Evolutionary conservation across 2,888 invertebrate species (phyloP).

Genomic region (Drosophila formosana): DNA sequence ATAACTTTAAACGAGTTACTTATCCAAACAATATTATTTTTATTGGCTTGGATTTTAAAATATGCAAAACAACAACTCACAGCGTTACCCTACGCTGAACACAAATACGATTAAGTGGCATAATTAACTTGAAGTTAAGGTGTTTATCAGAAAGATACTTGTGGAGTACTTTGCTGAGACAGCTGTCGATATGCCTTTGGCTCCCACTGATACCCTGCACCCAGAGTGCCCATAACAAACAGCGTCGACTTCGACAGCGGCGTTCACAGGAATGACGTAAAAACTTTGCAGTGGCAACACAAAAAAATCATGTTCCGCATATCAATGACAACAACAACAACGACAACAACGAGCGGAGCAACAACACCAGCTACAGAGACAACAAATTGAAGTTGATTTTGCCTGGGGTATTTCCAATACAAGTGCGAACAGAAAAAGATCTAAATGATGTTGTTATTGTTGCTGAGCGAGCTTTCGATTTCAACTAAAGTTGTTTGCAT

Average conservation of each 20-base stretch:
- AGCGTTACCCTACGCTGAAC: not conserved
- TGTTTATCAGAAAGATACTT: not conserved
- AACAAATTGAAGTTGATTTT: conserved; percentile 55
- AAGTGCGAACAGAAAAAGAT: conserved; percentile 44
- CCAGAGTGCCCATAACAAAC: conserved; percentile 48
- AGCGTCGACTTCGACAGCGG: conserved; percentile 9
- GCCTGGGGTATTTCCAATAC: conserved; percentile 54
- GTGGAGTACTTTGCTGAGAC: not conserved
- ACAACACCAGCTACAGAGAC: conserved; percentile 20
- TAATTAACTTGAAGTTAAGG: not conserved
- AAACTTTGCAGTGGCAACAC: conserved; percentile 66
- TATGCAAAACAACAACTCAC: not conserved
- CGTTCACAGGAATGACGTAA: conserved; percentile 66
- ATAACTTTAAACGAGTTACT: not conserved
- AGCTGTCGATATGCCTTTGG: not conserved
- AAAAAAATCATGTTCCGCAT: conserved; percentile 77
- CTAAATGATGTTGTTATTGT: conserved; percentile 8
- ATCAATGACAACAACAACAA: conserved; percentile 61
- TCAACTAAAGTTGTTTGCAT: conserved; percentile 54
- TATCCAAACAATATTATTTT: not conserved
- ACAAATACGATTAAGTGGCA: too few relatives aligned
- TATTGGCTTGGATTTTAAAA: not conserved
- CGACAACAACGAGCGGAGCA: conserved; percentile 2
- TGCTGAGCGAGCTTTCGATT: conserved; percentile 42
- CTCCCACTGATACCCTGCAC: conserved; percentile 49